These are phyloP conservation scores for Bombyx huttoni DNA, from an alignment of 2,888 invertebrate genomes.

Conservation along the genomic window DNA sequence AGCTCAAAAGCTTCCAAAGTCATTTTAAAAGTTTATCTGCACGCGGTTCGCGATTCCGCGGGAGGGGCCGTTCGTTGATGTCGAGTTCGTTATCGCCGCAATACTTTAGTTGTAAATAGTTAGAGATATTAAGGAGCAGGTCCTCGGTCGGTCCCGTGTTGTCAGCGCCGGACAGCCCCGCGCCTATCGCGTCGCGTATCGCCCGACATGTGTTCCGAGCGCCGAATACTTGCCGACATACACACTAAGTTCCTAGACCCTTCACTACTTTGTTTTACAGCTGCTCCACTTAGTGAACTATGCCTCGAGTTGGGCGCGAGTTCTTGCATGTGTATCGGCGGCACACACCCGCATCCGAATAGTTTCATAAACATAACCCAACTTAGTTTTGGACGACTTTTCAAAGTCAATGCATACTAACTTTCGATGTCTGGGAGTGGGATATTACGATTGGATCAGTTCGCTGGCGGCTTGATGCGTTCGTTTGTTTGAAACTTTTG, in stretches of 20 bases:
- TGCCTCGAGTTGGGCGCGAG: conserved; percentile 70
- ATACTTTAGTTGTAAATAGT: conserved; percentile 47
- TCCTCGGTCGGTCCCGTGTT: conserved; percentile 4
- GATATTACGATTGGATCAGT: conserved; percentile 71
- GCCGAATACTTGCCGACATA: conserved; percentile 55
- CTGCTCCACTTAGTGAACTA: conserved; percentile 72
- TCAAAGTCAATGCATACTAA: conserved; percentile 74
- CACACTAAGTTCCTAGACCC: conserved; percentile 71
- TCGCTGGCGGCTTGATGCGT: conserved; percentile 67
- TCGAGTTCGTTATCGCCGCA: conserved; percentile 56
- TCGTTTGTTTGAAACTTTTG: conserved; percentile 69
- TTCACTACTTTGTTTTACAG: conserved; percentile 72
- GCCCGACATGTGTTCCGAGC: conserved; percentile 44
- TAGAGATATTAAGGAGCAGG: too few relatives aligned
- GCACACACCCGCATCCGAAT: conserved; percentile 69
- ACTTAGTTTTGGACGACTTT: conserved; percentile 73
- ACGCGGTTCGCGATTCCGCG: conserved; percentile 44
- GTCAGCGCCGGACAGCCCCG: conserved; percentile 8
- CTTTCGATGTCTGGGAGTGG: conserved; percentile 69
- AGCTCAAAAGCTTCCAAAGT: conserved; percentile 75
- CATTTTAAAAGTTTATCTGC: conserved; percentile 75
- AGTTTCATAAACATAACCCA: conserved; percentile 73
- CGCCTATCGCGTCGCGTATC: conserved; percentile 19
- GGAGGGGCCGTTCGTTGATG: conserved; percentile 43
- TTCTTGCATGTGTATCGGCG: conserved; percentile 70